phyloP scores from a whole-genome alignment of 2,113 vertebrate species.

The Amia ocellicauda region DNA sequence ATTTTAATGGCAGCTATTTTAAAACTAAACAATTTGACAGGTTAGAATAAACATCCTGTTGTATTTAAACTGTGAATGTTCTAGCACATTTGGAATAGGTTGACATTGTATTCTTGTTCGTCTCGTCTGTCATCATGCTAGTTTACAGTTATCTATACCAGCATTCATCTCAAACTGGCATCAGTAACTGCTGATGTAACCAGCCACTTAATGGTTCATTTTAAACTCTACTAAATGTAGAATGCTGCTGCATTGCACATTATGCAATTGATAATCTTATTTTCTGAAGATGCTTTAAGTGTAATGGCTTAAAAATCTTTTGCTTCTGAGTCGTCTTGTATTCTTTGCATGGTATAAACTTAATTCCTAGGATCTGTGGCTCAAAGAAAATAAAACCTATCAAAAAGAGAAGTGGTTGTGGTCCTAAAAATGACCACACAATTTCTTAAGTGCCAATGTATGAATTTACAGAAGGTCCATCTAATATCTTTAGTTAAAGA shows the following conservation, averaged over 20 bases:
- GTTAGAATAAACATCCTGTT: neutral
- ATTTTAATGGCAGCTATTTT: neutral
- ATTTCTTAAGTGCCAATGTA: neutral
- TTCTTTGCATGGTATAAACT: slow-evolving; percentile 9
- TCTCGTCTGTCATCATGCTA: neutral
- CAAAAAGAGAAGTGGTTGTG: neutral
- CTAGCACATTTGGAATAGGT: neutral
- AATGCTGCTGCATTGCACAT: no score
- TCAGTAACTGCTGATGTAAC: neutral
- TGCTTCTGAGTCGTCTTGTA: neutral
- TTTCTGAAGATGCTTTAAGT: no score
- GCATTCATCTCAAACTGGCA: neutral
- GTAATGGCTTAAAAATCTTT: no score
- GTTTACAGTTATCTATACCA: neutral
- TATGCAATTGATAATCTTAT: no score
- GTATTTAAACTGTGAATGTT: neutral
- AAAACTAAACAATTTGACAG: neutral
- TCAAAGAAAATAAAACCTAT: slow-evolving; percentile 11
- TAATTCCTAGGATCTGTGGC: slow-evolving; percentile 11
- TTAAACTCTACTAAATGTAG: neutral
- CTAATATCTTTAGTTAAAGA: slow-evolving; percentile 2
- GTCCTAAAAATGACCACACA: neutral
- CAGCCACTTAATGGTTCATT: neutral
- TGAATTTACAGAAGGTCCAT: slow-evolving; percentile 15
- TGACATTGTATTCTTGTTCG: neutral